Conservation (phyloP, 2,888 invertebrate species). For the Limnephilus lunatus region DNA sequence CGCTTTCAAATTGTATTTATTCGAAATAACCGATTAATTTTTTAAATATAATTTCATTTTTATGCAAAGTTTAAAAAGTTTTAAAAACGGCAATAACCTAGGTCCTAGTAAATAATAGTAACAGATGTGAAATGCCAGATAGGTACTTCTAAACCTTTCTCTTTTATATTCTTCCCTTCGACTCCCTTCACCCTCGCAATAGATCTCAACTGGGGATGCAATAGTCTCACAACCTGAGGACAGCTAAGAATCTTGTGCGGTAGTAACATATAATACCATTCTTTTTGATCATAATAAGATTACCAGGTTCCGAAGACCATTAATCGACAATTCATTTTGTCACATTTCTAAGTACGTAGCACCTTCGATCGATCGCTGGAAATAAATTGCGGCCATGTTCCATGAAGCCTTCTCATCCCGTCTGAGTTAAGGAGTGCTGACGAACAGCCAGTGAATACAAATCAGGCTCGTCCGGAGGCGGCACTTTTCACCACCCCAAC, state of each 20-base stretch:
- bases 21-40: too few relatives aligned
- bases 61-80: too few relatives aligned
- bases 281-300: background rate
- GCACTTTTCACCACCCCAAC: background rate
- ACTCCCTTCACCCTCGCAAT: background rate
- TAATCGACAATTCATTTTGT: background rate
- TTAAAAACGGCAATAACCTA: too few relatives aligned
- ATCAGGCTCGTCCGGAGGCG: constrained; percentile 10
- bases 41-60: too few relatives aligned
- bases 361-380: constrained; percentile 18
- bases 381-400: constrained; percentile 40
- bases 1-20: too few relatives aligned
- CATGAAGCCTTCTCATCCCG: constrained; percentile 9
- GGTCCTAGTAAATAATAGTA: too few relatives aligned
- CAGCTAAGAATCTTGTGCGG: too few relatives aligned
- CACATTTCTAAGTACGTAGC: background rate
- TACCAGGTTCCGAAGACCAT: background rate
- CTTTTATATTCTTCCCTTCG: too few relatives aligned
- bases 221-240: background rate
- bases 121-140: too few relatives aligned
- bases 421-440: constrained; percentile 8
- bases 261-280: background rate
- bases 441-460: constrained; percentile 24
- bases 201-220: background rate
- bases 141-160: too few relatives aligned